Conservation (phyloP, 1,140 invertebrate genomes). For the Gryllus bimaculatus region DNA sequence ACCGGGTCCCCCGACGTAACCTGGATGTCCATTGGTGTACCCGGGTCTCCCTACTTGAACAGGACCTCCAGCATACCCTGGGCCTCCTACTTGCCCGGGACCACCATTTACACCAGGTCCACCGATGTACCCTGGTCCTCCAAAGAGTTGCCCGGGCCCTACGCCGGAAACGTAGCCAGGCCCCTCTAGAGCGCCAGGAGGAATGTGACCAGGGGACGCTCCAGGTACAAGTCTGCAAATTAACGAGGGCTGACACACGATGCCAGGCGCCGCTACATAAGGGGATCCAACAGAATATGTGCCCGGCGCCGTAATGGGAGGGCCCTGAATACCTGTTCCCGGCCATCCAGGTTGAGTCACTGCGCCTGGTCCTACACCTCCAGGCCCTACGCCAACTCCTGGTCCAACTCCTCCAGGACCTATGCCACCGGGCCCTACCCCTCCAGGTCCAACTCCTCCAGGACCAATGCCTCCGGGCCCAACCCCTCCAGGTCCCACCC, state of each 20-base stretch:
- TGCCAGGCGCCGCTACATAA: not conserved
- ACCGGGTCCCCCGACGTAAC: not conserved
- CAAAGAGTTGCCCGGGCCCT: not conserved
- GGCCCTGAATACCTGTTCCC: not conserved
- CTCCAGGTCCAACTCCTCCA: slow-evolving; percentile 19
- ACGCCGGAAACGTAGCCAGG: not conserved
- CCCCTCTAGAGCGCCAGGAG: not conserved
- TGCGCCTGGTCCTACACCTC: slow-evolving; percentile 15
- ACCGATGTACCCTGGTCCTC: not conserved
- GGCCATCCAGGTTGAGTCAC: not conserved
- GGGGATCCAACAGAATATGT: not conserved
- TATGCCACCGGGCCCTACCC: slow-evolving; percentile 21
- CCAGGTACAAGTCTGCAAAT: slow-evolving; percentile 8
- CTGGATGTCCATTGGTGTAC: not conserved
- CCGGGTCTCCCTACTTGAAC: not conserved
- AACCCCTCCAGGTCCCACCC: not conserved
- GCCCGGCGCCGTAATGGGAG: not conserved
- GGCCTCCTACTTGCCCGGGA: slow-evolving; percentile 13
- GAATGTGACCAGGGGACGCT: not conserved
- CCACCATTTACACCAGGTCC: slow-evolving; percentile 2
- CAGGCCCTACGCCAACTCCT: slow-evolving; percentile 13
- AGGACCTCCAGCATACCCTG: too few species aligned
- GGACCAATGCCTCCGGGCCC: slow-evolving; percentile 7
- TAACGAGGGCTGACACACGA: not conserved
- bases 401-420: slow-evolving; percentile 20